A percentile compares a stretch with the other conserved stretches of the same genome.
These are phyloP conservation scores for Nanorana parkeri DNA, from an alignment of 2,113 vertebrate genomes.

Conservation along the genomic window DNA sequence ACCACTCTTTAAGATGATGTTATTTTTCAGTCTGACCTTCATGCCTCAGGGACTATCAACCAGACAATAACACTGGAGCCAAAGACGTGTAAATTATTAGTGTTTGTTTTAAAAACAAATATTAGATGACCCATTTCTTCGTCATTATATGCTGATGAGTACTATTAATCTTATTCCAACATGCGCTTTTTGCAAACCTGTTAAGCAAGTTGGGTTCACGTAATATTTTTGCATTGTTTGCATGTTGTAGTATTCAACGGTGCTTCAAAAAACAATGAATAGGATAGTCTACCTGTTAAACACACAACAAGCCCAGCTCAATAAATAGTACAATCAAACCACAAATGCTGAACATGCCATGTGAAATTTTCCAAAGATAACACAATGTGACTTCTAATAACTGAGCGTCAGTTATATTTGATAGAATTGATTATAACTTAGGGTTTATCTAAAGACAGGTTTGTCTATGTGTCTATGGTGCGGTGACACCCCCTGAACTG, in stretches of 20 bases:
- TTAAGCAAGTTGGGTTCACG: neutral
- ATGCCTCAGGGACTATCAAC: slow-evolving; percentile 41
- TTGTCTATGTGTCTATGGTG: too few relatives aligned
- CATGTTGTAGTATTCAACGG: too few relatives aligned
- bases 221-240: neutral
- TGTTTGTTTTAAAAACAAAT: slow-evolving; percentile 33
- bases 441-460: too few relatives aligned
- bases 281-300: too few relatives aligned
- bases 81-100: slow-evolving; percentile 20
- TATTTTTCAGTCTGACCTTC: slow-evolving; percentile 31
- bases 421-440: too few relatives aligned
- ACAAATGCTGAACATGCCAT: too few relatives aligned
- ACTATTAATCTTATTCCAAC: neutral
- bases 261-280: too few relatives aligned
- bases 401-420: too few relatives aligned
- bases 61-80: slow-evolving; percentile 41
- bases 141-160: neutral
- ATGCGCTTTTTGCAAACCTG: neutral
- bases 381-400: neutral
- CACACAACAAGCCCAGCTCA: too few relatives aligned
- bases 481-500: too few relatives aligned
- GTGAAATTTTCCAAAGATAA: too few relatives aligned
- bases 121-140: slow-evolving; percentile 12
- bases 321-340: too few relatives aligned
- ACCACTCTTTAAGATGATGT: slow-evolving; percentile 11